Conservation (phyloP, 2,797 vertebrate genomes). For the Rallus crepitans region DNA sequence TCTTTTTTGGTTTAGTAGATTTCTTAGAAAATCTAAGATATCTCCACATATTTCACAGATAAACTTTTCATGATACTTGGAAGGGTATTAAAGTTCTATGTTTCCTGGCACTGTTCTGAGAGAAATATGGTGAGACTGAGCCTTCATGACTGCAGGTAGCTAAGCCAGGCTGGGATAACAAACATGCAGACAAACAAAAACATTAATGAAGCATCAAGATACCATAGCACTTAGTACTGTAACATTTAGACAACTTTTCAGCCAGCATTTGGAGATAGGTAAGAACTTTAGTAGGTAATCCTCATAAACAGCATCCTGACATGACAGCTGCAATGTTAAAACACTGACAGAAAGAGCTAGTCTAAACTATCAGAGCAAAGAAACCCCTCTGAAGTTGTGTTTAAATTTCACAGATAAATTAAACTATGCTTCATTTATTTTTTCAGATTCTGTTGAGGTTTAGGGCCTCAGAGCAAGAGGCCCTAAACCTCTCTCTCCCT, state of each 20-base stretch:
- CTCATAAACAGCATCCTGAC: background rate
- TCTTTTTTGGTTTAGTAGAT: background rate
- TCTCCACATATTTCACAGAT: background rate
- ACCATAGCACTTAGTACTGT: background rate
- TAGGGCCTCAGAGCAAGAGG: background rate
- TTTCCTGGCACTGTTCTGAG: background rate
- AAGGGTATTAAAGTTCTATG: background rate
- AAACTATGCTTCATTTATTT: background rate
- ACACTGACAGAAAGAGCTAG: background rate
- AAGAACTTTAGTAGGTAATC: background rate
- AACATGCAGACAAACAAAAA: background rate
- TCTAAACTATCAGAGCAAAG: background rate
- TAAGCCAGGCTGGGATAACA: background rate
- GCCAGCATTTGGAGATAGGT: background rate
- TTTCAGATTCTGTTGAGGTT: fast-evolving
- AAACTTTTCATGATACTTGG: background rate
- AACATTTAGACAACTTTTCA: background rate
- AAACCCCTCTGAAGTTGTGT: background rate
- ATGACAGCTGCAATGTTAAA: background rate
- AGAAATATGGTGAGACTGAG: background rate
- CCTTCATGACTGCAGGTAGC: background rate
- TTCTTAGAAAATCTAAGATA: background rate
- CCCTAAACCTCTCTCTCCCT: background rate
- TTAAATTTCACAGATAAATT: background rate
- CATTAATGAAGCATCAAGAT: background rate